Percentiles rank a stretch among this genome's conserved stretches.
Conservation (phyloP, 2,888 invertebrate genomes). For the Ectemnius continuus region DNA sequence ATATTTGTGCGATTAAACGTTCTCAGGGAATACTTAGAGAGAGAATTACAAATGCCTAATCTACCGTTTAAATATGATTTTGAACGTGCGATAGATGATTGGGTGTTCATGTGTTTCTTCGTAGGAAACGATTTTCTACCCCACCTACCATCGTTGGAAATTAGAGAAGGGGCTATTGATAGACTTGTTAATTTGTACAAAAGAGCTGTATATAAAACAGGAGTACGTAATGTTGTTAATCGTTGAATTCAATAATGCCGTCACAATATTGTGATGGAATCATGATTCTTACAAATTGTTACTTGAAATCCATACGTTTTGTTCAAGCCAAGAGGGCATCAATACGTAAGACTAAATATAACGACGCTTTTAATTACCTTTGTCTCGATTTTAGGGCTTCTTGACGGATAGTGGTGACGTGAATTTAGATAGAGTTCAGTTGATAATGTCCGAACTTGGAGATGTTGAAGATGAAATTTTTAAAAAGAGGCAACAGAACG, state of each 20-base stretch:
- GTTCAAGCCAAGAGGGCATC: background rate
- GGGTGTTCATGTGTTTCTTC: slow-evolving; percentile 99
- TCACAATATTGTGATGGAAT: background rate
- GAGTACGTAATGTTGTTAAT: slow-evolving; percentile 79
- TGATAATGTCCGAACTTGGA: slow-evolving; percentile 96
- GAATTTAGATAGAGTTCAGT: slow-evolving; percentile 93
- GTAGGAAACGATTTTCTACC: slow-evolving; percentile 99
- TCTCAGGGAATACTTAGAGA: slow-evolving; percentile 94
- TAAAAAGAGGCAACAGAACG: slow-evolving; percentile 92
- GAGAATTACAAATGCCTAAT: slow-evolving; percentile 93
- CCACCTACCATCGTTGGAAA: slow-evolving; percentile 98
- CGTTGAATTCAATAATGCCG: background rate
- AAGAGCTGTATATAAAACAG: slow-evolving; percentile 95
- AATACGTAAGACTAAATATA: slow-evolving; percentile 12
- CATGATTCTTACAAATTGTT: background rate
- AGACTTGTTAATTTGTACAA: slow-evolving; percentile 95
- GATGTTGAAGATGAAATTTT: slow-evolving; percentile 98
- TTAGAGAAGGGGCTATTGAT: slow-evolving; percentile 97
- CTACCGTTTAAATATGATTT: slow-evolving; percentile 96
- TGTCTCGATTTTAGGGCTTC: slow-evolving; percentile 84
- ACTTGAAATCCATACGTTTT: background rate
- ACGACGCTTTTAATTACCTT: background rate
- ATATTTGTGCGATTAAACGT: slow-evolving; percentile 97
- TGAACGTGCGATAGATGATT: slow-evolving; percentile 97
- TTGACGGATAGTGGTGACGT: slow-evolving; percentile 97